Evolutionary conservation across 2,888 invertebrate species (phyloP), one percentile per base, ranked within the genome.

Genomic region (Polymixis flavicincta): DNA sequence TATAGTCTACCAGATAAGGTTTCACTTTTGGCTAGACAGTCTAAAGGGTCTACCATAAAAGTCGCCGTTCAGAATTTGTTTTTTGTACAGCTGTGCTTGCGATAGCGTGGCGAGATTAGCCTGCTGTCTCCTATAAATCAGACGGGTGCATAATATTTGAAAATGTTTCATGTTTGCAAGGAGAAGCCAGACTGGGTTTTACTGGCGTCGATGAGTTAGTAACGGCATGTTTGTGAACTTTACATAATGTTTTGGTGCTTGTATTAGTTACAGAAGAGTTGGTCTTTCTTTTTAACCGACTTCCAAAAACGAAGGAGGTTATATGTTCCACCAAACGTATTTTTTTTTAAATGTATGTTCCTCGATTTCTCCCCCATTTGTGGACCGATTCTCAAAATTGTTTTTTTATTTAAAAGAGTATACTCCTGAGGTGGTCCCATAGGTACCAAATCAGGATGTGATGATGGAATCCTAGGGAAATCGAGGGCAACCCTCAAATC

Each of bases 51-150:
- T 73, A 78, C 81, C 68, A 76, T 72, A 80, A 80, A 83, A 85
- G 70, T 83, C 80, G 74, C 76, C 72, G 76, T 78, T 76, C 61
- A 55, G 76, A 72, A 80, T 84, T 77, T 68, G 72, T 80, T 85
- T 83, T 85, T 85, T 78, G 72, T 85, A 79, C 63, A 72, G 74
- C 57, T 79, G 69, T 76, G 59, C 57, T 72, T 72, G 71, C 69
- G 85, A 85, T 85, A 81, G 76, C 83, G 80, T 76, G 85, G 80
- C 11, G 65, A 81, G 85, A 85, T 85, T 76, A 83, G 71, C 81
- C 64, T 63, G 71, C 79, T 76, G 81, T 83, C 81, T 83, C 79
- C 78, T 75, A 85, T 85, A 85, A 85, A 85, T 85, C 85, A 85
- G 85, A 76, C 71, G 22, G 64, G 81, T 83, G 83, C 83, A 85